These are phyloP conservation scores for Lathronympha strigana DNA, from an alignment of 2,888 invertebrate genomes.

Conservation along the genomic window DNA sequence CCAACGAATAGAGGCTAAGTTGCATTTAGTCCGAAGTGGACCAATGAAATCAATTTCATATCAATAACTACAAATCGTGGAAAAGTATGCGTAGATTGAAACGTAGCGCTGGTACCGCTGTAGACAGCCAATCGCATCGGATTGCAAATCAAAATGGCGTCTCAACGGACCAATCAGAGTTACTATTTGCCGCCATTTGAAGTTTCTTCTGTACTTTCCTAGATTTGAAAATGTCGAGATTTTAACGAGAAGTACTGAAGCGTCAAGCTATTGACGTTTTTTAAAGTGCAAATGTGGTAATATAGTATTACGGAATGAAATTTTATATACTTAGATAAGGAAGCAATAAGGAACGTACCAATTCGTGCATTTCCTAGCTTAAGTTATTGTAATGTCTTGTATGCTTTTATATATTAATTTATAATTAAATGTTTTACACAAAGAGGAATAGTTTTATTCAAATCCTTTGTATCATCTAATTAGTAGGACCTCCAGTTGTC, in stretches of 20 bases:
- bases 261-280: slow-evolving; percentile 1
- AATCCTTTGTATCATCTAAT: too few species aligned
- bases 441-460: slow-evolving; percentile 46
- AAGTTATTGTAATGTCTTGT: slow-evolving; percentile 72
- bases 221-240: slow-evolving; percentile 6
- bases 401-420: slow-evolving; percentile 81
- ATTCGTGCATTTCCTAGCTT: slow-evolving; percentile 80
- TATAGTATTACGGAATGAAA: slow-evolving; percentile 57
- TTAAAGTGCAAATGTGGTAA: slow-evolving; percentile 23
- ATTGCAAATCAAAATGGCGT: slow-evolving; percentile 9
- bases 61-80: not conserved
- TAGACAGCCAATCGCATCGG: not conserved
- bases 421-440: slow-evolving; percentile 78
- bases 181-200: not conserved
- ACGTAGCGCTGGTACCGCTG: not conserved
- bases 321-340: slow-evolving; percentile 44
- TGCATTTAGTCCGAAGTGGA: slow-evolving; percentile 26
- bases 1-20: slow-evolving; percentile 30
- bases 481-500: too few species aligned
- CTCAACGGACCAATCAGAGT: not conserved
- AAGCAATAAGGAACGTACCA: slow-evolving; percentile 73
- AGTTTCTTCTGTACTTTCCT: not conserved
- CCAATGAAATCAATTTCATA: slow-evolving; percentile 23
- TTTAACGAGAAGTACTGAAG: slow-evolving; percentile 4
- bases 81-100: not conserved